phyloP scores from a whole-genome alignment of 2,888 invertebrate species.

The Resseliella maxima region DNA sequence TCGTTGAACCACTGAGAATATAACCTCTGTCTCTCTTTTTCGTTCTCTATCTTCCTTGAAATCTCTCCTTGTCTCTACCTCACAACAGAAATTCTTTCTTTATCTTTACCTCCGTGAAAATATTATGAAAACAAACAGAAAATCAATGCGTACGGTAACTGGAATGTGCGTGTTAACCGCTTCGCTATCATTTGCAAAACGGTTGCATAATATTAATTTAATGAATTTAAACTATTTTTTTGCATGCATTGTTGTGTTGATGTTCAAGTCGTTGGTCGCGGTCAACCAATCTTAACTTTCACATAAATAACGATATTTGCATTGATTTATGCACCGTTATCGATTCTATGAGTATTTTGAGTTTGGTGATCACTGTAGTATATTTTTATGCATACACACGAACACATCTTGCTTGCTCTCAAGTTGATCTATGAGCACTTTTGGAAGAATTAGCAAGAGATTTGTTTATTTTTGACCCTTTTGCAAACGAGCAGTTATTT shows the following conservation, averaged over 20 bases:
- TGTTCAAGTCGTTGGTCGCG: neutral
- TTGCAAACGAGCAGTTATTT: neutral
- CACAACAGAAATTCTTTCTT: neutral
- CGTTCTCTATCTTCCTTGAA: neutral
- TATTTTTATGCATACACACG: neutral
- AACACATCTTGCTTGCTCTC: neutral
- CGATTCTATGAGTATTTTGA: neutral
- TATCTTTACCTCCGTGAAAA: too few species aligned
- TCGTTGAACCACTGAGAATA: neutral
- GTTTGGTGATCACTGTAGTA: neutral
- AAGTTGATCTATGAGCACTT: neutral
- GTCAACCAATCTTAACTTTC: neutral
- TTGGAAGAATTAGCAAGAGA: too few species aligned
- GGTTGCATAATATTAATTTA: constrained; percentile 47
- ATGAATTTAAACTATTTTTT: constrained; percentile 13
- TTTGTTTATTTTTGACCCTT: constrained; percentile 16
- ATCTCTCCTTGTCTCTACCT: too few species aligned
- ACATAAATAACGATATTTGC: constrained; percentile 17
- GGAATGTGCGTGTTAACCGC: neutral
- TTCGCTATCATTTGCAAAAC: constrained; percentile 9
- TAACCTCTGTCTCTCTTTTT: neutral
- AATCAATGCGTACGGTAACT: constrained; percentile 11
- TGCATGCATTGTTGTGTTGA: neutral
- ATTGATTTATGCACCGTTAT: constrained; percentile 38
- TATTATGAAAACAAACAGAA: too few species aligned